Evolutionary conservation across 2,113 vertebrate genomes (phyloP).

Genomic region (Athene noctua): DNA sequence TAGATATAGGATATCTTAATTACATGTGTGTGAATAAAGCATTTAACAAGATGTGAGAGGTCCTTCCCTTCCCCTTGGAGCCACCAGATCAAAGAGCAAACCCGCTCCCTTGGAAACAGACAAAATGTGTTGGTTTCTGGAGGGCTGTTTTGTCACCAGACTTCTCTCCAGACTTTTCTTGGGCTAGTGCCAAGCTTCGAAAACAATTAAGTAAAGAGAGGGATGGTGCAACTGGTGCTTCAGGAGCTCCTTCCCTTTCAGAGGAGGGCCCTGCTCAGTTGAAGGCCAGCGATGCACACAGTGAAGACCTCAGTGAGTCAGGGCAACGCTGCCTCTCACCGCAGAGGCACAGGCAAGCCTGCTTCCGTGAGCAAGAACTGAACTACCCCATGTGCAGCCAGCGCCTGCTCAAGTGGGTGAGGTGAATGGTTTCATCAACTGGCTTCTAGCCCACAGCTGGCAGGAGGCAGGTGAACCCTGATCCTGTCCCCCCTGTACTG

Average conservation of each 20-base stretch:
- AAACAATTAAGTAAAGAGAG: neutral
- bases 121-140: neutral
- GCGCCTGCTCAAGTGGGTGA: neutral
- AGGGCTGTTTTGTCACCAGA: neutral
- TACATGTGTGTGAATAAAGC: conserved; percentile 15
- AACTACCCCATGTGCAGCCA: neutral
- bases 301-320: fast-evolving
- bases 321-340: neutral
- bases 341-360: neutral
- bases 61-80: neutral
- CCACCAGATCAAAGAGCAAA: neutral
- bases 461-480: neutral
- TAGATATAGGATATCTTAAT: conserved; percentile 43
- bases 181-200: neutral
- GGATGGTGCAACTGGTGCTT: neutral
- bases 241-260: neutral
- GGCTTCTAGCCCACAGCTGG: neutral
- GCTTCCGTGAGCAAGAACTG: neutral
- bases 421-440: neutral
- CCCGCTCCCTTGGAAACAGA: neutral
- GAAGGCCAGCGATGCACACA: neutral
- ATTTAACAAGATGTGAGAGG: neutral
- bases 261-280: neutral
- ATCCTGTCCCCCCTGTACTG: fast-evolving
- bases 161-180: neutral